Base-by-base conservation (phyloP, 2,797 vertebrate species). In the Enteromius trimaculatus region DNA sequence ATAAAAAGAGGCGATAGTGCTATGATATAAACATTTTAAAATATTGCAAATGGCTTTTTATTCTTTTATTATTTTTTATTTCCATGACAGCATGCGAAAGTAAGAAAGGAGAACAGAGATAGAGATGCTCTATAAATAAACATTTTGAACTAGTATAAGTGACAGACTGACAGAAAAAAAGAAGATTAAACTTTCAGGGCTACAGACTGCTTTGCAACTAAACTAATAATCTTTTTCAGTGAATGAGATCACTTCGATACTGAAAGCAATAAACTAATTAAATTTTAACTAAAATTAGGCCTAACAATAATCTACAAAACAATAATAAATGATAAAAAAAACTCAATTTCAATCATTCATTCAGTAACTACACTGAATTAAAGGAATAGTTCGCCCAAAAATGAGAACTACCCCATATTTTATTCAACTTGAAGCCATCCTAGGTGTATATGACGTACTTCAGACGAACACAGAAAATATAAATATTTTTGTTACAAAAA, bases 51-150 rank as follows among this genome's bases (percentile, higher is more conserved):
- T 34, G 55, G 26, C 7, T 64, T 10, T 37, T 31, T 64, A 62
- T 62, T n/a, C n/a, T n/a, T n/a, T n/a, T 29, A 14, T 29, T 62
- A 14, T 29, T 62, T 64, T 81, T 64, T 11, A 49, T 49, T 81
- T 74, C n/a, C 17, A n/a, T 29, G 58, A 64, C 55, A 26, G 58
- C 29, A 44, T n/a, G 31, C 29, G 3, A 53, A 64, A 75, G 39
- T 17, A 4, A 26, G 53, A 65, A 47, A 75, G 31, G 58, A 53
- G 3, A 53, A 75, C 26, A 21, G 14, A 53, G 47, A 66, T 19
- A 68, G 19, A 66, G 6, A 76, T 51, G 55, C 29, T 65, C 80
- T 75, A 82, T 39, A 75, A 76, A 82, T 42, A 76, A 39, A 82
- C 9, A 13, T 66, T 75, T 75, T n/a, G 49, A 81, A 82, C 49